These are phyloP conservation scores for Anoplophora glabripennis DNA, from an alignment of 1,140 invertebrate species.

Conservation along the genomic window DNA sequence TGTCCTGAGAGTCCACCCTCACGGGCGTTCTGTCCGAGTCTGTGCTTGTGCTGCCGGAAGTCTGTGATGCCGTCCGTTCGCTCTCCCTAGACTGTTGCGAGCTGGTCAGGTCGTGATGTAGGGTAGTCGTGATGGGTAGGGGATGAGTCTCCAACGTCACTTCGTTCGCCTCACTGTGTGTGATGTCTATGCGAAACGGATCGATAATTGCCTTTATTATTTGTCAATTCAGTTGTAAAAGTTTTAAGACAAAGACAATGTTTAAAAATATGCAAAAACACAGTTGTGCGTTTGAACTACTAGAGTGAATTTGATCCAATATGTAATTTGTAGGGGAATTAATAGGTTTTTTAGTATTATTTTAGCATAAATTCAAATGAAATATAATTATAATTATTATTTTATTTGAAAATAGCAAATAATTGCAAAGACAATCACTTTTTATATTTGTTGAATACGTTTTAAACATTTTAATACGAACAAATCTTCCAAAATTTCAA, in stretches of 20 bases:
- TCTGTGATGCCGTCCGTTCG: conserved; percentile 77
- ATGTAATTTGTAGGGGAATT: too few relatives aligned
- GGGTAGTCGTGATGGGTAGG: conserved; percentile 44
- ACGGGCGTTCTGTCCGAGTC: conserved; percentile 82
- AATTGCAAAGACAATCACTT: too few relatives aligned
- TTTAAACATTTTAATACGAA: too few relatives aligned
- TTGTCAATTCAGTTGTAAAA: too few relatives aligned
- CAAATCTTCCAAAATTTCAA: too few relatives aligned
- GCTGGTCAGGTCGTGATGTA: conserved; percentile 54
- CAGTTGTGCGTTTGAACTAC: background rate
- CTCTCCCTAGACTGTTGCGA: conserved; percentile 77
- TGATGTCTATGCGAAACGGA: background rate
- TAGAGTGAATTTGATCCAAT: too few relatives aligned
- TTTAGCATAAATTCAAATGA: too few relatives aligned
- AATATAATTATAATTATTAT: too few relatives aligned
- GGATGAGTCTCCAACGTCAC: conserved; percentile 60
- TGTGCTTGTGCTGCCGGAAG: conserved; percentile 67
- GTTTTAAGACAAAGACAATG: too few relatives aligned
- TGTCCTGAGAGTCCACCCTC: conserved; percentile 84
- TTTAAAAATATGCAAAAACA: background rate
- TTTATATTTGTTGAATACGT: too few relatives aligned
- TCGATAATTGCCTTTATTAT: too few relatives aligned
- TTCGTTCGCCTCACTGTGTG: conserved; percentile 40
- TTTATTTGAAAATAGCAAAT: background rate
- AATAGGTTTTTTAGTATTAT: too few relatives aligned